Evolutionary conservation across 2,797 vertebrate genomes (phyloP), one percentile per base, ranked within the genome.

Genomic region (Rhabdomys pumilio): DNA sequence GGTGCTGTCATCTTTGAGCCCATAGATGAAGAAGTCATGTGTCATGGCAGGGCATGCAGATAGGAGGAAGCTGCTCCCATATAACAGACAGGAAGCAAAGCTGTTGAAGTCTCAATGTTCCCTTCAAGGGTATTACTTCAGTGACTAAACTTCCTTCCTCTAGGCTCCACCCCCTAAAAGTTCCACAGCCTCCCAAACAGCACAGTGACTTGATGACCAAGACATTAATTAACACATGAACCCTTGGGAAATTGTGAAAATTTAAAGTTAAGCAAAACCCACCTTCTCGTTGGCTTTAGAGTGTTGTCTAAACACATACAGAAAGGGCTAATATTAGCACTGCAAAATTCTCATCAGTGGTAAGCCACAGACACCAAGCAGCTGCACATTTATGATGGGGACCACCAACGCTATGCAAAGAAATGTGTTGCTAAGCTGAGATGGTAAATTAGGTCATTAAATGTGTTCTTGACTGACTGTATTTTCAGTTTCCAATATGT

Each of bases 191-290:
- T 22, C 55, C 3, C 20, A 65, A 57, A 38, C 4, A 34, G 13
- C 38, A 34, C 44, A 26, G 24, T n/a, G 47, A 87, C 7, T 8
- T 57, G 73, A 38, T 50, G 38, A n/a, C 34, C 34, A 67, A 41
- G 59, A 26, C 24, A 53, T 50, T 29, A 61, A 77, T 2, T n/a
- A n/a, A n/a, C n/a, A 41, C 8, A 13, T 34, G n/a, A 85, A 38
- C 10, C 24, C 61, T 50, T 3, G 53, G 31, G 7, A 34, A 59
- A n/a, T 11, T 77, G 57, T 67, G 34, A 85, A 57, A 80, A 55
- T 69, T 2, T 29, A 26, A 79, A 85, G 17, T 53, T 83, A 90
- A 84, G 84, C 63, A 53, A 92, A 96, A 94, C 73, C 86, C 15
- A 53, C 38, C 15, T 76, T 93, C 57, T 59, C 17, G 75, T 55